Conservation (phyloP, 1,140 invertebrate species). For the Harlomillsia oculata region DNA sequence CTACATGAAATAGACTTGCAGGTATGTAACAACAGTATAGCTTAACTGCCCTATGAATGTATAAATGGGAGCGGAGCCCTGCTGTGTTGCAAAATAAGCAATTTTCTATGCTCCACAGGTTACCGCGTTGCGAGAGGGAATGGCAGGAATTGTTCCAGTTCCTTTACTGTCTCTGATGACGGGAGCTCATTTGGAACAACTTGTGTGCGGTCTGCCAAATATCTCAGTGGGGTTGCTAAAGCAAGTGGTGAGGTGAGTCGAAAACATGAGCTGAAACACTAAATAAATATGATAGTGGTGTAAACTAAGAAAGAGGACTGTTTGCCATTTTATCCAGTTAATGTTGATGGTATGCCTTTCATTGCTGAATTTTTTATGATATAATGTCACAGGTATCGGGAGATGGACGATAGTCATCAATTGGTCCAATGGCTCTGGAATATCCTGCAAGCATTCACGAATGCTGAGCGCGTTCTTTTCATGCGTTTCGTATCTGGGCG, state of each 20-base stretch:
- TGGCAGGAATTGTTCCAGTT: constrained; percentile 56
- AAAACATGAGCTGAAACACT: too few species aligned
- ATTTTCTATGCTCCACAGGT: constrained; percentile 40
- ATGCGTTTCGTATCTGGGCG: constrained; percentile 59
- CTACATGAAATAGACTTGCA: constrained; percentile 57
- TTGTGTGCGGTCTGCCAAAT: constrained; percentile 56
- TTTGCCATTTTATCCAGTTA: too few species aligned
- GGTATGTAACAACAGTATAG: constrained; percentile 37
- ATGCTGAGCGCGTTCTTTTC: constrained; percentile 56
- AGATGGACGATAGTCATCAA: constrained; percentile 52
- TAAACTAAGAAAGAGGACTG: too few species aligned
- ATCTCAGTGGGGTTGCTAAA: constrained; percentile 53
- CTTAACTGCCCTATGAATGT: too few species aligned
- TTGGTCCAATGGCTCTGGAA: constrained; percentile 57
- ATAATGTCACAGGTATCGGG: constrained; percentile 47
- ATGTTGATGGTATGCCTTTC: too few species aligned
- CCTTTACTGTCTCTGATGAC: constrained; percentile 54
- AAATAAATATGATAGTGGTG: too few species aligned
- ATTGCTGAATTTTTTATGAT: neutral
- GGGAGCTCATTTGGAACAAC: constrained; percentile 51
- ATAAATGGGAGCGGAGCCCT: too few species aligned
- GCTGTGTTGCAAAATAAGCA: too few species aligned
- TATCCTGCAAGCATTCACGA: constrained; percentile 53
- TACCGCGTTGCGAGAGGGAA: constrained; percentile 52
- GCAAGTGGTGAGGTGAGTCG: constrained; percentile 51